A percentile compares a stretch with the other conserved stretches of the same genome.
Evolutionary conservation across 1,140 invertebrate species (phyloP).

Genomic region (Varroa destructor): DNA sequence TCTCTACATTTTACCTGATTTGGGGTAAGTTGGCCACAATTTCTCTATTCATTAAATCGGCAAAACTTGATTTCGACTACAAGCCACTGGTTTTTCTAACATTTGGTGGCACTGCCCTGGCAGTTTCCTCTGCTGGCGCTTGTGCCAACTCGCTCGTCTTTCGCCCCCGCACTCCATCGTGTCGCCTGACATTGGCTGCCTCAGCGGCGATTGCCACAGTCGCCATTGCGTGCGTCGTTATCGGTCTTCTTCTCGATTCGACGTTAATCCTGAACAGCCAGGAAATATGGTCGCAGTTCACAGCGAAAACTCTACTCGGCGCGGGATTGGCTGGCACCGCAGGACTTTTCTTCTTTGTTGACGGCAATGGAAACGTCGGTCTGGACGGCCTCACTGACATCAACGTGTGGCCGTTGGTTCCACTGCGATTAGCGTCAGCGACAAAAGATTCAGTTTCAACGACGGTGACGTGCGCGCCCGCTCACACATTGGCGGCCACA

Average conservation of each 20-base stretch:
- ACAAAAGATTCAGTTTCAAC: too few relatives aligned
- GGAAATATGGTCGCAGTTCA: neutral
- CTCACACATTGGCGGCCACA: too few relatives aligned
- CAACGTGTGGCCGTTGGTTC: neutral
- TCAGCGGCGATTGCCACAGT: neutral
- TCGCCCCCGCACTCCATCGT: neutral
- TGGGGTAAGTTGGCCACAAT: slow-evolving; percentile 18
- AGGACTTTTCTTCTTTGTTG: neutral
- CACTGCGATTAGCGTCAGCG: too few relatives aligned
- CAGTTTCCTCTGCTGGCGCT: neutral
- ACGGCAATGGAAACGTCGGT: neutral
- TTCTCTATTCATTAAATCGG: neutral
- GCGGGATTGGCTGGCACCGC: slow-evolving; percentile 7
- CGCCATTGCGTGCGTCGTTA: neutral
- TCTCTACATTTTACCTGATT: neutral
- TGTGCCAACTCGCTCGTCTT: too few relatives aligned
- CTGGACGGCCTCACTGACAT: neutral
- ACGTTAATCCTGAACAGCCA: neutral
- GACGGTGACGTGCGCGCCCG: too few relatives aligned
- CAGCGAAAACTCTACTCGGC: slow-evolving; percentile 1
- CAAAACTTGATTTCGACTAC: neutral
- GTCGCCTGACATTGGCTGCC: neutral
- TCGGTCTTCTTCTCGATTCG: slow-evolving; percentile 17
- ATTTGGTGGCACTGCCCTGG: neutral
- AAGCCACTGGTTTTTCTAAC: slow-evolving; percentile 3